These are phyloP conservation scores for Trichogramma dendrolimi DNA, from an alignment of 2,888 invertebrate genomes.

Conservation along the genomic window DNA sequence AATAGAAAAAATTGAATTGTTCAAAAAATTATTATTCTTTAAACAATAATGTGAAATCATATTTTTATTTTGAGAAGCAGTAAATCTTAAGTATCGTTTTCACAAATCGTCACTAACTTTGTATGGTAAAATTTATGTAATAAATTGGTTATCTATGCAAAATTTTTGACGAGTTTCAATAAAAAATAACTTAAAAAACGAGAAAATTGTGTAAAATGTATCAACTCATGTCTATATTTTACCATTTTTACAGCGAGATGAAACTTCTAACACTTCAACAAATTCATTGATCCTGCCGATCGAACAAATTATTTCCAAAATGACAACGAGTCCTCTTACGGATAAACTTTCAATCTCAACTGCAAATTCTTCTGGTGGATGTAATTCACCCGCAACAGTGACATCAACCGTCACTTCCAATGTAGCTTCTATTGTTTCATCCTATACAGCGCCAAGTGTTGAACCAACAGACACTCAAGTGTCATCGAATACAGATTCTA, in stretches of 20 bases:
- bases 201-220: not conserved
- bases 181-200: no score
- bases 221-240: slow-evolving; percentile 18
- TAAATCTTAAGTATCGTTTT: not conserved
- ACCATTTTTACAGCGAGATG: slow-evolving; percentile 49
- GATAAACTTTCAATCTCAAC: slow-evolving; percentile 41
- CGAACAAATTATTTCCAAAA: slow-evolving; percentile 50
- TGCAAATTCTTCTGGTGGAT: slow-evolving; percentile 2
- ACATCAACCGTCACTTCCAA: slow-evolving; percentile 17
- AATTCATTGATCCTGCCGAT: slow-evolving; percentile 49
- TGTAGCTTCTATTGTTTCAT: not conserved
- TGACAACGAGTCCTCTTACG: slow-evolving; percentile 38
- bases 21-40: no score
- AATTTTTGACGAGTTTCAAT: no score
- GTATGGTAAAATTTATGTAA: no score
- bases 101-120: not conserved
- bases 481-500: slow-evolving; percentile 34
- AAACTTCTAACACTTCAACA: slow-evolving; percentile 48
- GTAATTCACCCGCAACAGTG: not conserved
- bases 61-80: not conserved
- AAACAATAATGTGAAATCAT: no score
- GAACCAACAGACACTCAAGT: not conserved
- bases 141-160: no score
- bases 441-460: slow-evolving; percentile 1
- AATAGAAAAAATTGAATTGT: no score